These are phyloP conservation scores for Neria commutata DNA, from an alignment of 2,888 invertebrate genomes.

Conservation along the genomic window DNA sequence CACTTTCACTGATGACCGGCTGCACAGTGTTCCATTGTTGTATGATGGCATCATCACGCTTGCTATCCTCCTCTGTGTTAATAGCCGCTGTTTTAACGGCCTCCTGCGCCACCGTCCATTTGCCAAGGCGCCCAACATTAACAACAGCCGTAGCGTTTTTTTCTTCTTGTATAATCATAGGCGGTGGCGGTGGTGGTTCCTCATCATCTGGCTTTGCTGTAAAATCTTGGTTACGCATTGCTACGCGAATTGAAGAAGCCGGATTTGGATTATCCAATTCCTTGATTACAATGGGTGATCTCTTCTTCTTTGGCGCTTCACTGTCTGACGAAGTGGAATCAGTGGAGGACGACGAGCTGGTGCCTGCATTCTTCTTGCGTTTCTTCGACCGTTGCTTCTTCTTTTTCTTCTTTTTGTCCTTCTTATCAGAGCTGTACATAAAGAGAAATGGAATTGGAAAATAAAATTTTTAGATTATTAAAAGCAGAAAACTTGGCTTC, in stretches of 20 bases:
- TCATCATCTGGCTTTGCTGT: slow-evolving; percentile 61
- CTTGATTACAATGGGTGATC: slow-evolving; percentile 36
- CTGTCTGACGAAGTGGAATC: slow-evolving; percentile 50
- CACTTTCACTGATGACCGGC: slow-evolving; percentile 66
- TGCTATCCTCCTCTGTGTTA: slow-evolving; percentile 43
- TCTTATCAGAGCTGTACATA: slow-evolving; percentile 50
- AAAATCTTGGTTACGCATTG: slow-evolving; percentile 67
- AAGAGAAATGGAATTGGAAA: slow-evolving; percentile 1
- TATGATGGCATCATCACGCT: slow-evolving; percentile 65
- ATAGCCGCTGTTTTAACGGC: slow-evolving; percentile 41
- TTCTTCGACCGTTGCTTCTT: slow-evolving; percentile 64
- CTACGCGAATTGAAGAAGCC: slow-evolving; percentile 69
- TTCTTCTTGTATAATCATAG: slow-evolving; percentile 47
- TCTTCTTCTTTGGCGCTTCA: slow-evolving; percentile 22
- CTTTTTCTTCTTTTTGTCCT: slow-evolving; percentile 64
- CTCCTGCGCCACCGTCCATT: slow-evolving; percentile 63
- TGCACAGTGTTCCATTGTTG: slow-evolving; percentile 67
- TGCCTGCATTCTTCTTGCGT: slow-evolving; percentile 53
- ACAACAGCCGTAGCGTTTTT: slow-evolving; percentile 33
- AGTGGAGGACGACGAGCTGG: slow-evolving; percentile 42
- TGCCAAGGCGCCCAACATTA: slow-evolving; percentile 41
- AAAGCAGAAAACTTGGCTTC: neutral
- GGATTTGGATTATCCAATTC: slow-evolving; percentile 58
- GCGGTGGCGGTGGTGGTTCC: slow-evolving; percentile 52
- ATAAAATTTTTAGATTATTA: neutral